Conservation (phyloP, 2,888 invertebrate genomes). For the Papilio gigon region DNA sequence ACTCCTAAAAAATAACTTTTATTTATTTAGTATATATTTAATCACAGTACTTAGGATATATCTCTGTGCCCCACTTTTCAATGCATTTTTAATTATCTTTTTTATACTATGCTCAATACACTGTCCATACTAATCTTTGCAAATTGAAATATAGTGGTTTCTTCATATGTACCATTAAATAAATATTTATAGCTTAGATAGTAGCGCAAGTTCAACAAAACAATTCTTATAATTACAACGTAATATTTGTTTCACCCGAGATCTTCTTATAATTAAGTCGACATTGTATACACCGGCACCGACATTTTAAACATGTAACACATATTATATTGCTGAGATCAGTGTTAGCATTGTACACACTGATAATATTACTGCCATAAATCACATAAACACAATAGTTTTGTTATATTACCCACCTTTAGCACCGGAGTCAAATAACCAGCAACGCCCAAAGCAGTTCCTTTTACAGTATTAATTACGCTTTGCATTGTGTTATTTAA, state of each 20-base stretch:
- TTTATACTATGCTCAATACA: no score
- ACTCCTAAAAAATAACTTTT: conserved; percentile 85
- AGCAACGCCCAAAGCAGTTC: conserved; percentile 96
- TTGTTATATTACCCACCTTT: conserved; percentile 84
- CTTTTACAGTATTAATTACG: conserved; percentile 97
- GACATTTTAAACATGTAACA: background rate
- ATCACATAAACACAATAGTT: conserved; percentile 5
- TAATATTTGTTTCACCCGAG: background rate
- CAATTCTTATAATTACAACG: background rate
- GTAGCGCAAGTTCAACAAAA: background rate
- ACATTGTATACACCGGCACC: background rate
- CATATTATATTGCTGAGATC: background rate
- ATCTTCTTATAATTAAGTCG: background rate
- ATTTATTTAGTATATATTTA: no score
- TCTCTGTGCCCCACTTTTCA: no score
- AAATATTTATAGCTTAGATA: background rate
- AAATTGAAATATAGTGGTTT: no score
- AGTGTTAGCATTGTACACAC: background rate
- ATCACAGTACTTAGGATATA: no score
- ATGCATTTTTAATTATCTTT: no score
- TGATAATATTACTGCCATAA: conserved; percentile 29
- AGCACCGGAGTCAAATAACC: conserved; percentile 98
- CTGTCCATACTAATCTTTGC: no score
- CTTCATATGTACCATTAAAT: background rate
- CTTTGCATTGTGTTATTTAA: conserved; percentile 89